These are phyloP conservation scores for Cephalophus harveyi DNA, from an alignment of 2,113 vertebrate species.

Conservation along the genomic window DNA sequence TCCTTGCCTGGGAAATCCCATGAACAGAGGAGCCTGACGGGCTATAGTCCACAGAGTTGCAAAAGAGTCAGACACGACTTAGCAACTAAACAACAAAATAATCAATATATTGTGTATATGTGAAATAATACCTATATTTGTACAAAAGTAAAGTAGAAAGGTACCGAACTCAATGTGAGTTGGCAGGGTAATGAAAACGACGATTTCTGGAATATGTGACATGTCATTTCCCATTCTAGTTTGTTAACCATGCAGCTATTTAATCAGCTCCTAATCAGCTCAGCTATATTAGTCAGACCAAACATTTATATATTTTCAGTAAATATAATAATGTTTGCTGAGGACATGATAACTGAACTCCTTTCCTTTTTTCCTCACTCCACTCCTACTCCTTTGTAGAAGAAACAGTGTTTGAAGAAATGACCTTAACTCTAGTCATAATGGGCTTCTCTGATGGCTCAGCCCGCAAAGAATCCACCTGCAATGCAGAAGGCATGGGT, in stretches of 20 bases:
- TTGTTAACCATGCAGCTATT: neutral
- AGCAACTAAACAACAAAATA: neutral
- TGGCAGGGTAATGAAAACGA: neutral
- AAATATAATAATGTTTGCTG: neutral
- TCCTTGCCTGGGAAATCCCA: neutral
- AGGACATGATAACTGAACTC: neutral
- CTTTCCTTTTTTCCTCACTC: neutral
- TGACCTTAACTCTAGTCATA: neutral
- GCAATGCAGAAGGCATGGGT: neutral
- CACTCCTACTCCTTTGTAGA: neutral
- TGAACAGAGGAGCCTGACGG: neutral
- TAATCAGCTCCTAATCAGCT: neutral
- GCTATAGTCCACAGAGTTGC: neutral
- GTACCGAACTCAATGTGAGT: neutral
- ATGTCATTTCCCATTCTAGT: neutral
- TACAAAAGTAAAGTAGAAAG: neutral
- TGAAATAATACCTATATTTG: neutral
- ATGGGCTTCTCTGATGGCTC: neutral
- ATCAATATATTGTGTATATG: neutral
- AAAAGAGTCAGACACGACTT: neutral
- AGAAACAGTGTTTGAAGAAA: neutral
- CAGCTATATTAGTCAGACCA: neutral
- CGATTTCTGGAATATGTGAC: neutral
- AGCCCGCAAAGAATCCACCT: accelerated
- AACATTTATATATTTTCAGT: neutral